These are phyloP conservation scores for Ptiloglossa arizonensis DNA, from an alignment of 1,140 invertebrate species.

Conservation along the genomic window DNA sequence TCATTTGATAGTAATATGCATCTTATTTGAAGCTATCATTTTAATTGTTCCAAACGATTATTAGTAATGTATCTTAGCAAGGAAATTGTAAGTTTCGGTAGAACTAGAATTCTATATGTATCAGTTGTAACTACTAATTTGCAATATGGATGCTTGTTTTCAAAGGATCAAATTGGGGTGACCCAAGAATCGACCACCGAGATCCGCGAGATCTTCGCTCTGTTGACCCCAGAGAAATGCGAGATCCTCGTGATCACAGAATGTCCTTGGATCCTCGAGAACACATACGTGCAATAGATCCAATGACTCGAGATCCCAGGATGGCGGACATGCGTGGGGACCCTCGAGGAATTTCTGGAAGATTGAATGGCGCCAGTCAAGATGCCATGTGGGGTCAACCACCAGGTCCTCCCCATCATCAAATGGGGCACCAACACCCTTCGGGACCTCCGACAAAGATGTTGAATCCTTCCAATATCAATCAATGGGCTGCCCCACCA, in stretches of 20 bases:
- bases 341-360: conserved; percentile 88
- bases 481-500: conserved; percentile 86
- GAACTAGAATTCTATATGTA: no score
- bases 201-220: conserved; percentile 83
- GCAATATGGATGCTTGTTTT: background rate
- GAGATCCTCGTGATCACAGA: conserved; percentile 84
- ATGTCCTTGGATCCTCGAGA: conserved; percentile 85
- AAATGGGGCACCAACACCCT: conserved; percentile 83
- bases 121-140: background rate
- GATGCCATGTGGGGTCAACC: conserved; percentile 91
- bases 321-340: conserved; percentile 86
- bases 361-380: conserved; percentile 85
- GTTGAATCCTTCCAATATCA: conserved; percentile 82
- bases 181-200: conserved; percentile 82
- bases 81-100: no score
- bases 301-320: conserved; percentile 82
- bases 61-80: no score
- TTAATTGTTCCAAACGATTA: no score
- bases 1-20: no score
- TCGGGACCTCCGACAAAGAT: conserved; percentile 80
- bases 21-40: no score
- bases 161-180: conserved; percentile 81
- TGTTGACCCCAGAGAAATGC: conserved; percentile 82
- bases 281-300: conserved; percentile 84
- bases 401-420: conserved; percentile 82